These are phyloP conservation scores for Pseudonaja textilis DNA, from an alignment of 2,113 vertebrate species.

Conservation along the genomic window DNA sequence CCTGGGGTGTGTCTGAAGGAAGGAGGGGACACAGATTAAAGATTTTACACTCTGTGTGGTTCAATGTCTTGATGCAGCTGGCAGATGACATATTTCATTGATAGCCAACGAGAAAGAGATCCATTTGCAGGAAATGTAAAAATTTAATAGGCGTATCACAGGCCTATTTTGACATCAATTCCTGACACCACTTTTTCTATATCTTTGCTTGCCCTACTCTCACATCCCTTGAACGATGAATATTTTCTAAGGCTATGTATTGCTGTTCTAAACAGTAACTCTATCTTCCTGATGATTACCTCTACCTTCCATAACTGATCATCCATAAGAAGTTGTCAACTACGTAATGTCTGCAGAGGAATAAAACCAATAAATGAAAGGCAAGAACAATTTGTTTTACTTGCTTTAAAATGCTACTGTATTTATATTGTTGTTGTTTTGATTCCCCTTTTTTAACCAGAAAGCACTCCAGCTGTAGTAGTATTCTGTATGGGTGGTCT, in stretches of 20 bases:
- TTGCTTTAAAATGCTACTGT: neutral
- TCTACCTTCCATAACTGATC: neutral
- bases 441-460: neutral
- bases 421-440: neutral
- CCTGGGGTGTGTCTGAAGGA: constrained; percentile 53
- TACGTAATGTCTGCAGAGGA: neutral
- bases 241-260: neutral
- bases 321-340: neutral
- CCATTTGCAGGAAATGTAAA: neutral
- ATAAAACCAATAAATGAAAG: neutral
- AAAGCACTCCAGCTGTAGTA: neutral
- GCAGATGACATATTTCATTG: neutral
- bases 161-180: neutral
- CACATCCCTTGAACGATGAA: neutral
- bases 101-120: neutral
- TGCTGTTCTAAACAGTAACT: neutral
- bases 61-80: neutral
- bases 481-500: neutral
- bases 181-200: neutral
- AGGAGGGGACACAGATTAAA: constrained; percentile 39
- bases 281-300: neutral
- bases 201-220: neutral
- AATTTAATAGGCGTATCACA: neutral
- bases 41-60: neutral
- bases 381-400: neutral